phyloP scores from a whole-genome alignment of 2,113 vertebrate genomes.

The Phalacrocorax aristotelis region DNA sequence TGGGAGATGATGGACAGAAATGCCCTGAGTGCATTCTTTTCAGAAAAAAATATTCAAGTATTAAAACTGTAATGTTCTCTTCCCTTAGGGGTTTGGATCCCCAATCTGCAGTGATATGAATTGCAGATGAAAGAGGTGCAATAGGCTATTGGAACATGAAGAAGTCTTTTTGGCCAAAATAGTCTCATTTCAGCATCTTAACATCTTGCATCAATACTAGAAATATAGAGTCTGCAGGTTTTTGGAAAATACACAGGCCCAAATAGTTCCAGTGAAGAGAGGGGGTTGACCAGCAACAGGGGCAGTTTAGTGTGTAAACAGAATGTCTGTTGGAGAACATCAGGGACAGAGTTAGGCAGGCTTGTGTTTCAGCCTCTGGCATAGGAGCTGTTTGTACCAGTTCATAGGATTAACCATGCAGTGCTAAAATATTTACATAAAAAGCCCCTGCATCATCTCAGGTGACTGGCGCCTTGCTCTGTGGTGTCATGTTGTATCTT shows the following conservation, averaged over 20 bases:
- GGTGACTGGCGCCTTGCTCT: conserved; percentile 14
- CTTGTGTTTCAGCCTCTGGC: conserved; percentile 59
- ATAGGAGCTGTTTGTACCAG: conserved; percentile 45
- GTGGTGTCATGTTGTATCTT: conserved; percentile 4
- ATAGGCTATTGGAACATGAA: not conserved
- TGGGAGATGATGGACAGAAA: not conserved
- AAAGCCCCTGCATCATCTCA: conserved; percentile 21
- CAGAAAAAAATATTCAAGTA: not conserved
- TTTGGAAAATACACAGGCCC: not conserved
- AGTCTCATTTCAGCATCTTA: not conserved
- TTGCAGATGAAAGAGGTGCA: not conserved
- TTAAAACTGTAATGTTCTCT: not conserved
- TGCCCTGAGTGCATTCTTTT: not conserved
- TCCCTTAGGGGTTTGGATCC: not conserved
- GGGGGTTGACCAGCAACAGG: not conserved
- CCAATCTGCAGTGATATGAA: not conserved
- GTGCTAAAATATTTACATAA: conserved; percentile 64
- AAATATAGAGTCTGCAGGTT: not conserved
- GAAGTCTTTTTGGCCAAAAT: not conserved
- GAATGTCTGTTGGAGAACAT: not conserved
- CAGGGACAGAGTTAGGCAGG: conserved; percentile 15
- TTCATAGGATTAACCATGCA: conserved; percentile 47
- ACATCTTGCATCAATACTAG: not conserved
- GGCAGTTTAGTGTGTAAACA: conserved; percentile 9
- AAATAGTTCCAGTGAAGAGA: not conserved